These are phyloP conservation scores for Laothoe populi DNA, from an alignment of 2,888 invertebrate genomes.

Conservation along the genomic window DNA sequence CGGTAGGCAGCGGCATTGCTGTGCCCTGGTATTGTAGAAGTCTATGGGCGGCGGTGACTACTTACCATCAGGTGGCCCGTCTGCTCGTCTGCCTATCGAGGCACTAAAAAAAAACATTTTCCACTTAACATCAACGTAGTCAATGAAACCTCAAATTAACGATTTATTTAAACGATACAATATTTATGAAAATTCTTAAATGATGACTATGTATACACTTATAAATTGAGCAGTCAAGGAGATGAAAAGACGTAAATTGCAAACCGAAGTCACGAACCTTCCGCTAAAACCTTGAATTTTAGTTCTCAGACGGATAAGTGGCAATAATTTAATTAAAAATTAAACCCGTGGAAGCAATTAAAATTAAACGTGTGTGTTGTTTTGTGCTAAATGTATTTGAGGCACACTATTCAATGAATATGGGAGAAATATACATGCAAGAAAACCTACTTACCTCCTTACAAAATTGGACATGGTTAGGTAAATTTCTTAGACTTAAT, in stretches of 20 bases:
- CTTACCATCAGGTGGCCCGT: no score
- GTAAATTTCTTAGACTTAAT: neutral
- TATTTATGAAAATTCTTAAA: neutral
- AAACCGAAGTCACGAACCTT: constrained; percentile 20
- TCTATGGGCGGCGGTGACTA: no score
- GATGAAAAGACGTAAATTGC: constrained; percentile 16
- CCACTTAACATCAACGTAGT: neutral
- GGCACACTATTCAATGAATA: constrained; percentile 5
- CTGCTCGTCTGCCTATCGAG: no score
- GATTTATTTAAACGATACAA: neutral
- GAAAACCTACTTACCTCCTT: constrained; percentile 16
- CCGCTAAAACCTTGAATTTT: constrained; percentile 21
- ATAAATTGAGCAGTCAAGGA: constrained; percentile 15
- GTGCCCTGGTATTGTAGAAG: no score
- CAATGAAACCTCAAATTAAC: neutral
- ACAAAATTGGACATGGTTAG: constrained; percentile 3
- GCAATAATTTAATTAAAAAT: constrained; percentile 22
- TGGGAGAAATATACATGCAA: constrained; percentile 13
- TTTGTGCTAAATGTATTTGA: constrained; percentile 11
- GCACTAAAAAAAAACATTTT: no score
- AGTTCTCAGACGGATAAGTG: constrained; percentile 24
- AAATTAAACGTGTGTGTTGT: constrained; percentile 12
- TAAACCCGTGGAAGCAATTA: constrained; percentile 23
- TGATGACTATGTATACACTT: constrained; percentile 1
- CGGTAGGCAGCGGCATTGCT: no score